Percentiles rank a stretch among this genome's conserved stretches.
These are phyloP conservation scores for Barnardius zonarius DNA, from an alignment of 2,113 vertebrate genomes.

Conservation along the genomic window DNA sequence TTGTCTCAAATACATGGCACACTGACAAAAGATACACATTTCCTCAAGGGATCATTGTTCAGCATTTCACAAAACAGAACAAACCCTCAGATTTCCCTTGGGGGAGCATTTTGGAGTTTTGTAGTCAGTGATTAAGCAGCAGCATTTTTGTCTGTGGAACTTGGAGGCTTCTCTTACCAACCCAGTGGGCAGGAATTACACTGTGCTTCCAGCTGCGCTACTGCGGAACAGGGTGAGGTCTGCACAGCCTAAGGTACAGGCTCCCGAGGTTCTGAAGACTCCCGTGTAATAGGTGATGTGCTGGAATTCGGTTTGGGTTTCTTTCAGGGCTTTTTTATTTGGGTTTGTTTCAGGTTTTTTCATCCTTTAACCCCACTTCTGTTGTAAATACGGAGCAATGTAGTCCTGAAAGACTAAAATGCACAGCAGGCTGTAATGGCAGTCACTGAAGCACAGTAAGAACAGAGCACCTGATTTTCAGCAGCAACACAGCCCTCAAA, in stretches of 20 bases:
- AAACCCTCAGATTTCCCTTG: background rate
- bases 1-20: background rate
- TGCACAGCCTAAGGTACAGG: background rate
- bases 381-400: background rate
- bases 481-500: background rate
- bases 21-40: slow-evolving; percentile 20
- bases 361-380: background rate
- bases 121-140: background rate
- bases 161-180: background rate
- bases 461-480: background rate
- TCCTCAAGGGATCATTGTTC: slow-evolving; percentile 18
- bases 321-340: rapidly evolving
- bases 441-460: background rate
- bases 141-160: background rate
- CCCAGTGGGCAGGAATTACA: background rate
- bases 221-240: background rate
- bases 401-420: background rate
- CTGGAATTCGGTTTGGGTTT: background rate
- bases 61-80: background rate
- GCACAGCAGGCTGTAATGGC: background rate
- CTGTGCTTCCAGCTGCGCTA: background rate
- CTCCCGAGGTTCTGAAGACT: background rate
- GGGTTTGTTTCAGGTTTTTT: background rate
- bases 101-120: background rate
- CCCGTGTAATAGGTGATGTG: background rate